A percentile compares a stretch with the other conserved stretches of the same genome.
Evolutionary conservation across 1,140 invertebrate species (phyloP).

Genomic region (Centruroides sculpturatus): DNA sequence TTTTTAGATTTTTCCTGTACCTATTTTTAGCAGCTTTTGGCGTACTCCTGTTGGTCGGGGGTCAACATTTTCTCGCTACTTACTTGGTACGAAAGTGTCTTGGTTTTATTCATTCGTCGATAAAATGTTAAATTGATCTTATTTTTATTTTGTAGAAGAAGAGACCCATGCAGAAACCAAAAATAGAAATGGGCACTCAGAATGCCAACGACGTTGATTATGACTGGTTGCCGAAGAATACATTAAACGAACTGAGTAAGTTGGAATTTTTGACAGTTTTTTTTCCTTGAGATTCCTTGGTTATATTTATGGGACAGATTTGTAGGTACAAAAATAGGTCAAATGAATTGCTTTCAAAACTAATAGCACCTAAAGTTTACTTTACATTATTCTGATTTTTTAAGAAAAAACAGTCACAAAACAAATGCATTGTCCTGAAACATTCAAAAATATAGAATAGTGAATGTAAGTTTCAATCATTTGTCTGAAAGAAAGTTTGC

Average conservation of each 20-base stretch:
- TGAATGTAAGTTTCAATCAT: no score
- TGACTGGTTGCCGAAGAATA: slow-evolving; percentile 91
- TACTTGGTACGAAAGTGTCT: neutral
- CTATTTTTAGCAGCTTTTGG: slow-evolving; percentile 79
- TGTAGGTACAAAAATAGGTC: no score
- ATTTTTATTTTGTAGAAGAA: neutral
- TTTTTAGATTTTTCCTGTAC: slow-evolving; percentile 68
- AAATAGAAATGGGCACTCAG: slow-evolving; percentile 48
- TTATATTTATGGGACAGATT: no score
- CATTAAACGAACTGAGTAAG: slow-evolving; percentile 36
- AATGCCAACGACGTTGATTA: slow-evolving; percentile 78
- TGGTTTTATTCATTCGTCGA: neutral
- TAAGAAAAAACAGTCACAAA: no score
- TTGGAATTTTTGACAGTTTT: neutral
- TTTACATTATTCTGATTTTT: no score
- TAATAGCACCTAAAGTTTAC: no score
- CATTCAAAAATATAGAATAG: no score
- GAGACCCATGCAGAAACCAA: slow-evolving; percentile 24
- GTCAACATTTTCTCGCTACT: slow-evolving; percentile 47
- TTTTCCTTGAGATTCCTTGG: no score
- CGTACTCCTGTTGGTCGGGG: slow-evolving; percentile 71
- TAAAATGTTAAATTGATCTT: neutral
- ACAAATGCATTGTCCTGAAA: no score
- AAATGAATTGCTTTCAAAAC: no score
- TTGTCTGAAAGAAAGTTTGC: no score